Base-by-base conservation (phyloP, 2,113 vertebrate species). In the Hydrolagus affinis region DNA sequence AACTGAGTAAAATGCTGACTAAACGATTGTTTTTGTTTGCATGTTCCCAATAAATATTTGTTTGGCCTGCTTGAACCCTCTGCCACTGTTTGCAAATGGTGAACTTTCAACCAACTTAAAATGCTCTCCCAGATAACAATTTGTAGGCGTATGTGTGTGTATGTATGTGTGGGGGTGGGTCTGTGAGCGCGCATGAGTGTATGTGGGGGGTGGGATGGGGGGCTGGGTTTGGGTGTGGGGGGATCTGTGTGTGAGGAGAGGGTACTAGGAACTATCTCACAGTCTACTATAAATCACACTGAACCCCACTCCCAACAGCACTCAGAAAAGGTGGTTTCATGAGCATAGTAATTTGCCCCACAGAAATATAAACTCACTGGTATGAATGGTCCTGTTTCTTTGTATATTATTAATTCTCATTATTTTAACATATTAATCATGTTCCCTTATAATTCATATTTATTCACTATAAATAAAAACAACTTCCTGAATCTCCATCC, bases 1-100 rank as follows among this genome's bases (percentile, higher is more conserved):
- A 78, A 78, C 59, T 21, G 30, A 21, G 17, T 21, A 73, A 62
- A 64, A 17, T 59, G 85, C 25, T 83, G 75, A 85, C 44, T 1
- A 28, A 14, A 66, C 23, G 25, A 77, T 12, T 60, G 15, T 85
- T 76, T 70, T 71, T 86, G 64, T 85, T 70, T 85, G 73, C 17
- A 70, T 69, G 76, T 21, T 70, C 30, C 44, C 75, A 70, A 77
- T 73, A 86, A 0, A 62, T 83, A 76, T 88, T 89, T 89, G 74
- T 85, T 87, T 89, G 87, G 86, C 72, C 77, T 87, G 76, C 11
- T 57, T 86, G 19, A 76, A 69, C 72, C 70, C 86, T 78, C 73
- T 28, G 15, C 68, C 59, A 85, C 86, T 87, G 85, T 89, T 89
- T 90, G 87, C 86, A 86, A 86, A 86, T 32, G 64, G 59, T 60